Conservation (phyloP, 2,113 vertebrate species). For the Rostratula benghalensis region DNA sequence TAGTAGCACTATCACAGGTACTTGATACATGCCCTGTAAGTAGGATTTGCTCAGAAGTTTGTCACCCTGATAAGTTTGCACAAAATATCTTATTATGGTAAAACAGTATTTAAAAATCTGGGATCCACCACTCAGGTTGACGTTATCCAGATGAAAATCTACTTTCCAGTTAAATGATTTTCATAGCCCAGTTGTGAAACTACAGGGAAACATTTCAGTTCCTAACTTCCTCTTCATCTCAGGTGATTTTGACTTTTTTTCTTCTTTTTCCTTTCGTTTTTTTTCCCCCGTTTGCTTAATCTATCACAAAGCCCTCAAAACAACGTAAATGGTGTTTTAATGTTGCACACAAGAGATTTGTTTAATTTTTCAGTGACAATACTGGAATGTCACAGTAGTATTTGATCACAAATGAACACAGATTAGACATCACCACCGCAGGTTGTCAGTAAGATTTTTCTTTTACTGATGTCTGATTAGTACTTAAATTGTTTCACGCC, state of each 20-base stretch:
- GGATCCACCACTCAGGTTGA: neutral
- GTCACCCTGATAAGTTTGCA: neutral
- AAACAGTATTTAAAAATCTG: neutral
- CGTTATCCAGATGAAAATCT: neutral
- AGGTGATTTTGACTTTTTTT: neutral
- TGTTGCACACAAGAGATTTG: neutral
- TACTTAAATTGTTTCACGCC: neutral
- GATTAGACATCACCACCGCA: neutral
- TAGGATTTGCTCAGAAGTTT: neutral
- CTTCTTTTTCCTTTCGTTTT: rapidly evolving
- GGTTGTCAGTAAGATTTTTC: neutral
- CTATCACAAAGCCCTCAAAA: neutral
- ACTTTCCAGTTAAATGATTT: neutral
- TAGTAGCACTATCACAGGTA: neutral
- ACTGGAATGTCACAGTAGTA: neutral
- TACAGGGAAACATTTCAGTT: neutral
- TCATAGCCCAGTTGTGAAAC: neutral
- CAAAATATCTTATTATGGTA: neutral
- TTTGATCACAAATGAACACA: neutral
- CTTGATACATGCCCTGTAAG: neutral
- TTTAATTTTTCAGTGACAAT: neutral
- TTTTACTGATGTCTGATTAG: conserved; percentile 20
- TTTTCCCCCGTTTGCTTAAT: neutral
- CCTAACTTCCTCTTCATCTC: neutral
- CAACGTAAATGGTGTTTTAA: neutral